Evolutionary conservation across 1,140 invertebrate species (phyloP).

Genomic region (Drosophila ercepeae): DNA sequence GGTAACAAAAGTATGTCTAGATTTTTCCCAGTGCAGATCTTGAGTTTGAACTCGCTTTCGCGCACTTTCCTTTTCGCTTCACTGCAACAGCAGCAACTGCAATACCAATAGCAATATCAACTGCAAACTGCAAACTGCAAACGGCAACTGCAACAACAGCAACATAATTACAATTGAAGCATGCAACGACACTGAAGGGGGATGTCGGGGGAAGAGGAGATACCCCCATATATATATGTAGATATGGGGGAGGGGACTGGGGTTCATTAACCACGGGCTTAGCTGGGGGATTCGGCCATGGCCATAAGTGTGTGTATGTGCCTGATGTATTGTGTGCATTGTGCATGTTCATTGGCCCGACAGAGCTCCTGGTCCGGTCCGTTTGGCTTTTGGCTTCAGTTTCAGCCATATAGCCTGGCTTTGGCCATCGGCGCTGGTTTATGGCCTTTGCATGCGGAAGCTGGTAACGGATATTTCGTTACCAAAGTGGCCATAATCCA

Average conservation of each 20-base stretch:
- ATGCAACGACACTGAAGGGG: conserved; percentile 34
- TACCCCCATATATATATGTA: no score
- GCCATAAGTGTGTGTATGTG: conserved; percentile 47
- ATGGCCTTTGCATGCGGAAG: conserved; percentile 71
- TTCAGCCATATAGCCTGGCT: conserved; percentile 5
- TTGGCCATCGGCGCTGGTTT: conserved; percentile 50
- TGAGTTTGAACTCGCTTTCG: conserved; percentile 47
- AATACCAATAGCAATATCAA: conserved; percentile 23
- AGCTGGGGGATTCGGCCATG: conserved; percentile 40
- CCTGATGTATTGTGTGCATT: conserved; percentile 12
- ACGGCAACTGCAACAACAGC: conserved; percentile 28
- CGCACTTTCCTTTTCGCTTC: conserved; percentile 75
- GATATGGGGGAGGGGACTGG: conserved; percentile 38
- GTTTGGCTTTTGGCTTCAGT: background rate
- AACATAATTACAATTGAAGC: conserved; percentile 76
- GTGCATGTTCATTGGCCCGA: conserved; percentile 42
- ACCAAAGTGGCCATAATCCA: conserved; percentile 56
- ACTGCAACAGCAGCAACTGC: conserved; percentile 22
- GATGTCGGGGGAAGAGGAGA: background rate
- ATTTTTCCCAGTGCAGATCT: conserved; percentile 19
- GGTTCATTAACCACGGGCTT: conserved; percentile 67
- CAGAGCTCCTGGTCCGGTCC: conserved; percentile 31
- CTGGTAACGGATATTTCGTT: conserved; percentile 51
- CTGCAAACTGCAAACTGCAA: conserved; percentile 8
- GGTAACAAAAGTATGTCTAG: background rate